phyloP scores from a whole-genome alignment of 2,797 vertebrate species.

The Lepus oiostolus region DNA sequence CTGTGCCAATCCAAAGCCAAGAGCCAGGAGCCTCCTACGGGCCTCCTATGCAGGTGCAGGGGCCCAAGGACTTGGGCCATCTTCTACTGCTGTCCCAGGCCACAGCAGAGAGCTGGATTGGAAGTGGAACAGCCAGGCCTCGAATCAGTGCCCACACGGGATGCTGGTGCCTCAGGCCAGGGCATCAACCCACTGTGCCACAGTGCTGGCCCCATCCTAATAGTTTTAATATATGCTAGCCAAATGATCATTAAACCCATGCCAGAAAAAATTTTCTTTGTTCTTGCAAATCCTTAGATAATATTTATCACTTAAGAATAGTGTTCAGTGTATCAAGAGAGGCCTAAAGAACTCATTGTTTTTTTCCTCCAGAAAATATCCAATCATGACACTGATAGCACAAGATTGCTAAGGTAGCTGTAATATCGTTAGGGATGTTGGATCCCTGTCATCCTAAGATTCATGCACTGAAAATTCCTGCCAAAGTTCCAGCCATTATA shows the following conservation, averaged over 20 bases:
- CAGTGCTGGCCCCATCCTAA: neutral
- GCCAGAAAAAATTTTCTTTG: neutral
- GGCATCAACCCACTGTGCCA: too few relatives aligned
- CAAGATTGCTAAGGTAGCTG: neutral
- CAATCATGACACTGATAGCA: neutral
- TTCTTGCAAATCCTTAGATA: neutral
- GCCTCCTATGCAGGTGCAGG: too few relatives aligned
- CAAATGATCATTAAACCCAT: conserved; percentile 20
- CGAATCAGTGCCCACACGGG: too few relatives aligned
- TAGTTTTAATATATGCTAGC: neutral
- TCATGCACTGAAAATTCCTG: neutral
- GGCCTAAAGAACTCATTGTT: neutral
- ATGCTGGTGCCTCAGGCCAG: too few relatives aligned
- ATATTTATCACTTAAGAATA: neutral
- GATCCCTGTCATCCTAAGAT: neutral
- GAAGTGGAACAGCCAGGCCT: too few relatives aligned
- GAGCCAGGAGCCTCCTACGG: too few relatives aligned
- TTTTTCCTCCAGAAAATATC: neutral
- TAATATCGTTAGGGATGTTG: neutral
- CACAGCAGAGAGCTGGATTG: too few relatives aligned
- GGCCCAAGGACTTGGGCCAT: too few relatives aligned
- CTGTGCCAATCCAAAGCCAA: too few relatives aligned
- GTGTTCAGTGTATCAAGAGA: neutral
- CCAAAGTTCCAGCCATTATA: neutral
- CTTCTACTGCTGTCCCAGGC: too few relatives aligned